Percentiles rank a stretch among this genome's conserved stretches.
phyloP scores from a whole-genome alignment of 2,888 invertebrate species.

The Napeogenes inachia region DNA sequence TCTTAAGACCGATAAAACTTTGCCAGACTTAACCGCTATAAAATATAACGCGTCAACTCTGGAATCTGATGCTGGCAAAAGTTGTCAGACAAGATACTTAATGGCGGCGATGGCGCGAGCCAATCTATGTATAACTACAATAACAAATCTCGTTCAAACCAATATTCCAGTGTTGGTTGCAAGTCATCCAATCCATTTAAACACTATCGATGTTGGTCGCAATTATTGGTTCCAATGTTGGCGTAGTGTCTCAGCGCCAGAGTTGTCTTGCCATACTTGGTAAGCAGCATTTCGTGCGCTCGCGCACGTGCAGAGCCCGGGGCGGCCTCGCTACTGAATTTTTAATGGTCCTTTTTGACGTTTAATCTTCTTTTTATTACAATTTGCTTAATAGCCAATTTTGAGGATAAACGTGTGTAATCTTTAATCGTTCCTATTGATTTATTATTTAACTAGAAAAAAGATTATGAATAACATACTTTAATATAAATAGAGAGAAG shows the following conservation, averaged over 20 bases:
- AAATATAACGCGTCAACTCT: constrained; percentile 38
- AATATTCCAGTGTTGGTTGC: constrained; percentile 20
- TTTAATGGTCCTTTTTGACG: constrained; percentile 59
- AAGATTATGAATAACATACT: no score
- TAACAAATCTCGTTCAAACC: constrained; percentile 19
- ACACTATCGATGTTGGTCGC: neutral
- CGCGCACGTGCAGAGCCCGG: constrained; percentile 63
- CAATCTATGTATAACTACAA: constrained; percentile 26
- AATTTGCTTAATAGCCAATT: constrained; percentile 28
- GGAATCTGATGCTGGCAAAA: constrained; percentile 48
- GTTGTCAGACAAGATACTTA: constrained; percentile 55
- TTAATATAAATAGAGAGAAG: no score
- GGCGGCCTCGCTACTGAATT: constrained; percentile 64
- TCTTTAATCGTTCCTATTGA: constrained; percentile 4
- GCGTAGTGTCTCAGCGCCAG: constrained; percentile 6
- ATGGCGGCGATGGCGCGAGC: constrained; percentile 37
- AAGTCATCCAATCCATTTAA: no score
- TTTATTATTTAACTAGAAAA: neutral
- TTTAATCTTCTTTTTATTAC: constrained; percentile 43
- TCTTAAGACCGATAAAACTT: constrained; percentile 38
- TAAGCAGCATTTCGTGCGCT: constrained; percentile 40
- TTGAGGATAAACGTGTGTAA: constrained; percentile 22
- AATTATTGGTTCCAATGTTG: constrained; percentile 17
- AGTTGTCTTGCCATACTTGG: constrained; percentile 40
- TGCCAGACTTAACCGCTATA: constrained; percentile 41